Base-by-base conservation (phyloP, 2,797 vertebrate genomes). In the Enteromius treurensis region DNA sequence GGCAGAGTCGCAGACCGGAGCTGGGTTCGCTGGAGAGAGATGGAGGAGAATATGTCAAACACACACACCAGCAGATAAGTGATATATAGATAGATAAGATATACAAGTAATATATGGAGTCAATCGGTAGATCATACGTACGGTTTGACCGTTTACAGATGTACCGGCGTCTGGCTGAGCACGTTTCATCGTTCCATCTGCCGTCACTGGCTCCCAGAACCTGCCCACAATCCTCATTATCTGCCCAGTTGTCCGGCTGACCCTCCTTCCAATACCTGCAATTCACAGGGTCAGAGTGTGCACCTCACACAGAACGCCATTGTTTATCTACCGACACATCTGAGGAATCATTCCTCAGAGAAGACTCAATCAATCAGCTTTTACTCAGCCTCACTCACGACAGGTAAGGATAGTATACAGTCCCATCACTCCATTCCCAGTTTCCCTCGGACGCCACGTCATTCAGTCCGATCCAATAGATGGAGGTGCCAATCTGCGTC, bases 381-480 rank as follows among this genome's bases (percentile, higher is more conserved):
- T 14, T 15, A 29, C 7, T 49, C 23, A 58, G 6, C 21, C n/a
- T 67, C 29, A 93, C 94, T 58, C 91, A 95, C 95, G 88, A 62
- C 4, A 96, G 0, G 45, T 88, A 90, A 40, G 65, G 21, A 23
- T 92, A 75, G 40, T 82, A 95, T 13, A 89, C 67, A 55, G 8
- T 93, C 21, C 94, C 93, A 1, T 96, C 95, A 0, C 86, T 92
- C 95, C 95, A 96, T 82, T 95, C 94, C 91, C 91, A 96, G 42
- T 91, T 84, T 0, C 84, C 91, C 79, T 95, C 95, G 2, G 64
- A 1, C 0, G 67, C 32, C 1, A 67, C 68, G 74, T 96, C 95
- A 45, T 93, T 95, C 85, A 96, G 89, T n/a, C 95, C 95, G 0
- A 95, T 89, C 95, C 95, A 96, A 91, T 84, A 94, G 87, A 90